phyloP scores from a whole-genome alignment of 1,140 invertebrate genomes.

The Rhynchophorus ferrugineus region DNA sequence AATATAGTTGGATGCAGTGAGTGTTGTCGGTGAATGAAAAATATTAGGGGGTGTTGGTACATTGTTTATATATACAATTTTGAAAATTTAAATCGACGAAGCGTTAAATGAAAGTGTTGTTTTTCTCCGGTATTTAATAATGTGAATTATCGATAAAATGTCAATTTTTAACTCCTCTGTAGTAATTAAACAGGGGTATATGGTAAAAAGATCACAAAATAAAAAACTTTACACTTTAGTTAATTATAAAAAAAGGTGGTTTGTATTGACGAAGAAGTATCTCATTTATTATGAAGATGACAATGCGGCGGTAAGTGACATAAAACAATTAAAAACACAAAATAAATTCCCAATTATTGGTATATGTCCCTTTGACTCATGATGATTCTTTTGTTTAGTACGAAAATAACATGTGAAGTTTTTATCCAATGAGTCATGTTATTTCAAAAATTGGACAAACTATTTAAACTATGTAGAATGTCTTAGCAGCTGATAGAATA shows the following conservation, averaged over 20 bases:
- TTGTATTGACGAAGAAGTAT: constrained; percentile 63
- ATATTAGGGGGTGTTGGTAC: no score
- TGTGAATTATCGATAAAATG: constrained; percentile 13
- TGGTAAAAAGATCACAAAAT: constrained; percentile 81
- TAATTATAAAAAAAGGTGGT: constrained; percentile 80
- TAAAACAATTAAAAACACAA: neutral
- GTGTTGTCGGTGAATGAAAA: neutral
- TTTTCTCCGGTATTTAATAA: neutral
- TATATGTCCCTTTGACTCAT: no score
- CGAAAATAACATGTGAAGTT: neutral
- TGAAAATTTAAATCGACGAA: no score
- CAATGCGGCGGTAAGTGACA: constrained; percentile 43
- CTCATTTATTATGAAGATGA: constrained; percentile 73
- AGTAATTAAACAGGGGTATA: constrained; percentile 53
- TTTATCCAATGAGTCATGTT: neutral
- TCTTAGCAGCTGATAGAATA: no score
- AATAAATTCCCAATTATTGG: neutral
- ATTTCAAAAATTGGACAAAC: neutral
- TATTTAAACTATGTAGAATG: no score
- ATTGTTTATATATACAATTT: no score
- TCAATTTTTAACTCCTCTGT: constrained; percentile 13
- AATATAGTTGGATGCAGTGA: neutral
- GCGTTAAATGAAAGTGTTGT: no score
- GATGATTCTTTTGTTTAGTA: neutral
- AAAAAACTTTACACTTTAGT: constrained; percentile 77